A percentile compares a stretch with the other conserved stretches of the same genome.
These are phyloP conservation scores for Austrolebias charrua DNA, from an alignment of 2,797 vertebrate species.

Conservation along the genomic window DNA sequence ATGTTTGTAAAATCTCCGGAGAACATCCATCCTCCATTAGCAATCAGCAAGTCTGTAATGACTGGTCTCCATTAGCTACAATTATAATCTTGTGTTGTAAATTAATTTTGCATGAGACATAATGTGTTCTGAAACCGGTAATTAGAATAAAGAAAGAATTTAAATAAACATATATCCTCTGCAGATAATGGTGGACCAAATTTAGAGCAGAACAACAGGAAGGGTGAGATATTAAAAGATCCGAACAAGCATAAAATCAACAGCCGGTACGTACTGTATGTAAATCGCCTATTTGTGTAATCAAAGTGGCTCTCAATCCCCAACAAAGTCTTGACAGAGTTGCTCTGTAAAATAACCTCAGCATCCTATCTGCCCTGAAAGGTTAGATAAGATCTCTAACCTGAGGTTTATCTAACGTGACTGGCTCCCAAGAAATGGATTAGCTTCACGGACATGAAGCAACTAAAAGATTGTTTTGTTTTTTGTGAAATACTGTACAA, in stretches of 20 bases:
- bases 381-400: not conserved
- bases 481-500: not conserved
- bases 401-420: not conserved
- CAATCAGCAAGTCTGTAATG: slow-evolving; percentile 1
- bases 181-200: not conserved
- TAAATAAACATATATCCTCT: not conserved
- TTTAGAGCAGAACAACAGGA: not conserved
- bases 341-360: slow-evolving; percentile 26
- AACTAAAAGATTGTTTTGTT: not conserved
- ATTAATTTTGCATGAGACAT: slow-evolving; percentile 3
- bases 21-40: slow-evolving; percentile 38
- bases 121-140: not conserved
- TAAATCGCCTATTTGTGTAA: slow-evolving; percentile 32
- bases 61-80: slow-evolving; percentile 19
- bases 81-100: slow-evolving; percentile 11
- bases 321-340: slow-evolving; percentile 11
- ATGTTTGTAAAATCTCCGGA: slow-evolving; percentile 17
- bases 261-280: not conserved
- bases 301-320: slow-evolving; percentile 25
- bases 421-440: not conserved
- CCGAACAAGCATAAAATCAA: slow-evolving; percentile 5
- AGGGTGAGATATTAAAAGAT: not conserved
- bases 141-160: not conserved
- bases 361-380: slow-evolving; percentile 1
- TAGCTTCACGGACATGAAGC: not conserved